Conservation (phyloP, 2,888 invertebrate genomes). For the Troides oblongomaculatus region DNA sequence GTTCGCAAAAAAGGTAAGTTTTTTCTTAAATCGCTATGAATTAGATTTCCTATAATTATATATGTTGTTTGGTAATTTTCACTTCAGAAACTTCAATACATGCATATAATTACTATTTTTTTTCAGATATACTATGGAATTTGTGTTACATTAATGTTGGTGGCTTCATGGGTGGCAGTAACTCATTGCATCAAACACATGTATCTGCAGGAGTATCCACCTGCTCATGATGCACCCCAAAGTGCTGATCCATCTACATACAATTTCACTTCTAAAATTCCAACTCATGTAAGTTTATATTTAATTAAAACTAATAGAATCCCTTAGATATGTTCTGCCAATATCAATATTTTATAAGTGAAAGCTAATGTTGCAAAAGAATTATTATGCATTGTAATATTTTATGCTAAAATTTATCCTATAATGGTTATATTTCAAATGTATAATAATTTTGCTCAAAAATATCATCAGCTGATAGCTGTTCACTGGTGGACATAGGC, state of each 20-base stretch:
- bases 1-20: constrained; percentile 87
- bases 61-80: too few relatives aligned
- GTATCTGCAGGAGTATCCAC: constrained; percentile 80
- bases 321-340: too few relatives aligned
- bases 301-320: background rate
- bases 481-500: too few relatives aligned
- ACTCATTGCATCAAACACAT: constrained; percentile 94
- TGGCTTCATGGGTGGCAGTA: constrained; percentile 95
- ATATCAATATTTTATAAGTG: too few relatives aligned
- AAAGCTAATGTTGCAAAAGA: too few relatives aligned
- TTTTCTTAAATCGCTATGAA: background rate
- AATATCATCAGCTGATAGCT: too few relatives aligned
- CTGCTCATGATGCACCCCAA: constrained; percentile 64
- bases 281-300: constrained; percentile 53
- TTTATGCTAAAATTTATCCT: too few relatives aligned
- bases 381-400: too few relatives aligned
- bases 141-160: constrained; percentile 91
- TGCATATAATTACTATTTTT: constrained; percentile 3
- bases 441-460: too few relatives aligned
- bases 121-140: constrained; percentile 93
- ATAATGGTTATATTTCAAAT: too few relatives aligned
- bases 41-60: too few relatives aligned
- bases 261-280: constrained; percentile 59
- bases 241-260: constrained; percentile 62
- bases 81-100: too few relatives aligned